Evolutionary conservation across 2,113 vertebrate species (phyloP), one percentile per base, ranked within the genome.

Genomic region (Zapornia atra): DNA sequence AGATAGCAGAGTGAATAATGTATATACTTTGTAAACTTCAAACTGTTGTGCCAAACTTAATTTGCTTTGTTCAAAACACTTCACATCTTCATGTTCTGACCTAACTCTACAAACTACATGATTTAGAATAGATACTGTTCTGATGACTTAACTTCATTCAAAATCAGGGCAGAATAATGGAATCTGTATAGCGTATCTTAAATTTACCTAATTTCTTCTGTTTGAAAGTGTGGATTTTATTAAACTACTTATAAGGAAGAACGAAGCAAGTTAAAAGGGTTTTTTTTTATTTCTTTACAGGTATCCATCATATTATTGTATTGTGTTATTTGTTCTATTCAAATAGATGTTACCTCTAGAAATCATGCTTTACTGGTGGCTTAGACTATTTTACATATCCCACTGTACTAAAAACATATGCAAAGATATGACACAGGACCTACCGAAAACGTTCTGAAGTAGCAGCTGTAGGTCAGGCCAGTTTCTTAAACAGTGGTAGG

Each of bases 51-150:
- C 96, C 95, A 78, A 97, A 95, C 84, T 97, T 42, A 96, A 60
- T 82, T 97, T 97, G 95, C 88, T 97, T 81, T 94, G 77, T 68
- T 97, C 92, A 77, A 96, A 96, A 51, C 86, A 97, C 75, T 97
- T 97, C 95, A 92, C 92, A 86, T 90, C 64, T 11, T 95, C 88
- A 38, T 98, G 86, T 93, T 98, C 97, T 98, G 87, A 95, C 56
- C 63, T 91, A 95, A 98, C 61, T 18, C 92, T 86, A 89, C 94
- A 97, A 95, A 96, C 90, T 29, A 65, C 91, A 26, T 85, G 90
- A 86, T 57, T 97, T 81, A 95, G 94, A 92, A 96, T 80, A 87
- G 93, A 96, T 91, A 95, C 78, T 10, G 48, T 98, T 90, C 88
- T 94, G 90, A 84, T 92, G 31, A 96, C 95, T 94, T 95, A 81